Base-by-base conservation (phyloP, 2,797 vertebrate genomes). In the Silurus lanzhouensis region DNA sequence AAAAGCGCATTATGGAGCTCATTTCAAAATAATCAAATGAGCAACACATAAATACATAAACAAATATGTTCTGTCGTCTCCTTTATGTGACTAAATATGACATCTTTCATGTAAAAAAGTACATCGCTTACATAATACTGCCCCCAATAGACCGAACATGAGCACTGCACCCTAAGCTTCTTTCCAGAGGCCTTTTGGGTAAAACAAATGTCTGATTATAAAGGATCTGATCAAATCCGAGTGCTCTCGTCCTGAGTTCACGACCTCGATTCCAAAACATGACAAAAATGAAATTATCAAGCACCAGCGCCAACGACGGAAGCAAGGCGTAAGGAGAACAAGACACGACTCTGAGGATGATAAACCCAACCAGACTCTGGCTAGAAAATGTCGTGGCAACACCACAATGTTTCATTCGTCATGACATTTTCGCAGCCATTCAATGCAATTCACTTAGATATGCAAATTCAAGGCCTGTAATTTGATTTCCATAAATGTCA, bases 401-500 rank as follows among this genome's bases (percentile, higher is more conserved):
- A 90, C 93, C 91, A 91, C 91, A 91, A 86, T 88, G 71, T 85
- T 88, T 93, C 93, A 94, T 93, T 94, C 91, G 91, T 90, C 90
- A 78, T 95, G 94, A 94, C 95, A 95, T 96, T 96, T 96, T 96
- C 88, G 89, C 78, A 81, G 92, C 92, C 89, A 93, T 95, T 94
- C 92, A 90, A 90, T 89, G 91, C 93, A 91, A 93, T 95, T 94
- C 92, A 91, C 92, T 92, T 84, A 90, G 63, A 90, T 93, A 94
- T 95, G 94, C 89, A 95, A 95, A 95, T 94, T 91, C 89, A 89
- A 87, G 88, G 86, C 88, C 82, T 81, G 87, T 92, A 93, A 95
- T 95, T 93, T 93, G 94, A 94, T 95, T 93, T 90, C 76, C 90
- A 92, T 90, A 94, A 96, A 96, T 95, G 94, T 93, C 94, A 94